A percentile compares a stretch with the other conserved stretches of the same genome.
phyloP scores from a whole-genome alignment of 1,140 invertebrate genomes.

The Mizuhopecten yessoensis region DNA sequence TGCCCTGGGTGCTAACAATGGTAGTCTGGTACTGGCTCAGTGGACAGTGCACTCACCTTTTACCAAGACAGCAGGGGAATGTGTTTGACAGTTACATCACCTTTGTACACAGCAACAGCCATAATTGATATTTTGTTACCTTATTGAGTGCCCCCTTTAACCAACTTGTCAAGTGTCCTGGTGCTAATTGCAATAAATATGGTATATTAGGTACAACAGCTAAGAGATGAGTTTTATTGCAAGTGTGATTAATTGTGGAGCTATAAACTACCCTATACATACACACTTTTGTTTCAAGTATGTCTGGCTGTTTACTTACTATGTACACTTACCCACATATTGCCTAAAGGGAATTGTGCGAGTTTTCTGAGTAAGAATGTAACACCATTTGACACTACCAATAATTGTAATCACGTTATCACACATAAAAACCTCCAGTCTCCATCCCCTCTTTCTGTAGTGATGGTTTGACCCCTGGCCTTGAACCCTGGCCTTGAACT shows the following conservation, averaged over 20 bases:
- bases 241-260: neutral
- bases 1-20: too few relatives aligned
- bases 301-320: neutral
- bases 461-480: neutral
- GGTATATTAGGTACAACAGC: neutral
- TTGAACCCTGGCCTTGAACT: too few relatives aligned
- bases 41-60: too few relatives aligned
- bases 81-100: too few relatives aligned
- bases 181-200: neutral
- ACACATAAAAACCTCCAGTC: neutral
- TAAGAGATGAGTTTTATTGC: too few relatives aligned
- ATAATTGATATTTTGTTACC: too few relatives aligned
- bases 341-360: neutral
- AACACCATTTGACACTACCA: neutral
- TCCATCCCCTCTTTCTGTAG: neutral
- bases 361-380: neutral
- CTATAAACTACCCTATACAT: neutral
- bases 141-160: too few relatives aligned
- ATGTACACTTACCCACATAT: neutral
- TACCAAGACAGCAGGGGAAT: too few relatives aligned
- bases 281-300: neutral
- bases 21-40: too few relatives aligned
- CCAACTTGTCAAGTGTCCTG: too few relatives aligned
- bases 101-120: too few relatives aligned
- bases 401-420: neutral